Evolutionary conservation across 1,140 invertebrate species (phyloP).

Genomic region (Condylostylus longicornis): DNA sequence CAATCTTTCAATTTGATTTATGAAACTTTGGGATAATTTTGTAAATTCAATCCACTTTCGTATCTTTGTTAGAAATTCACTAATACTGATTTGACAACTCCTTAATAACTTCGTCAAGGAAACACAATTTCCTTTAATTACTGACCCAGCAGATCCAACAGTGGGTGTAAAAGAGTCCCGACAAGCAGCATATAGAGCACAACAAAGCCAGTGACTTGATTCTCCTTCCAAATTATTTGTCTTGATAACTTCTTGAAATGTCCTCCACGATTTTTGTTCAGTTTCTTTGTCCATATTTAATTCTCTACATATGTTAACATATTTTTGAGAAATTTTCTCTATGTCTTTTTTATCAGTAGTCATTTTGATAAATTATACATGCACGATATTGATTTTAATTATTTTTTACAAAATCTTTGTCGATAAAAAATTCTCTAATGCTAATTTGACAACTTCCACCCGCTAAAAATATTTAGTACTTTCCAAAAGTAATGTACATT

Average conservation of each 20-base stretch:
- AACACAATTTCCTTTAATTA: constrained; percentile 80
- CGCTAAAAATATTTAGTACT: no score
- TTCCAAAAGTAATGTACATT: no score
- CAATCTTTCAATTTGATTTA: constrained; percentile 68
- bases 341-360: no score
- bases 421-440: no score
- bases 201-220: constrained; percentile 83
- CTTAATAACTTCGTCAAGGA: constrained; percentile 76
- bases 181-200: constrained; percentile 84
- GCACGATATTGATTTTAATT: no score
- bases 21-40: constrained; percentile 67
- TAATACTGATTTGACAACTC: constrained; percentile 77
- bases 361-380: no score
- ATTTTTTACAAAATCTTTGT: no score
- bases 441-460: no score
- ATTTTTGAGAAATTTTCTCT: no score
- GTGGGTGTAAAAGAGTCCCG: constrained; percentile 65
- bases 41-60: constrained; percentile 94
- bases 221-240: constrained; percentile 55
- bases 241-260: constrained; percentile 13
- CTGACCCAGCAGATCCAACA: constrained; percentile 48
- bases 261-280: constrained; percentile 19
- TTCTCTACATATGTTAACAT: constrained; percentile 23
- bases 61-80: constrained; percentile 92
- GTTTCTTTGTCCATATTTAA: constrained; percentile 28